Base-by-base conservation (phyloP, 2,888 invertebrate species). In the Matsumyia berberina region DNA sequence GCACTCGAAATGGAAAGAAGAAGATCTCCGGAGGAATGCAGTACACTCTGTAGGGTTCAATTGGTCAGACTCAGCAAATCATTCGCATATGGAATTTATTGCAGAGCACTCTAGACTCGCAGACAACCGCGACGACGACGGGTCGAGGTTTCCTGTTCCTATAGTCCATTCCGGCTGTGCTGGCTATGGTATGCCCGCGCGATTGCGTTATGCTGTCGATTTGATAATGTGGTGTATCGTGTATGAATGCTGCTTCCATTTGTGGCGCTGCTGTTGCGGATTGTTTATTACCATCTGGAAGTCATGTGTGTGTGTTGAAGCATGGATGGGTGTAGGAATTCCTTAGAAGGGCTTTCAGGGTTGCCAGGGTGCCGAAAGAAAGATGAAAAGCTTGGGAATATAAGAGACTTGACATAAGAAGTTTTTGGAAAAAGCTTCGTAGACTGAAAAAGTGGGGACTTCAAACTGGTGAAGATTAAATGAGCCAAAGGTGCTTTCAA, bases 141-240 rank as follows among this genome's bases (percentile, higher is more conserved):
- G 42, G 46, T 62, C n/a, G 62, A n/a, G 24, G 29, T 24, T 64
- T 49, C 49, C 29, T 42, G 39, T n/a, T n/a, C n/a, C n/a, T n/a
- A n/a, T n/a, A n/a, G 67, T 53, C 66, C 24, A 6, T 7, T 46
- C 17, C n/a, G 24, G 49, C 6, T 1, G 31, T 12, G 15, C 29
- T 29, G n/a, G 60, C 11, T 35, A 15, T 11, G 31, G 24, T 49
- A 35, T 46, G 77, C 66, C 53, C 49, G 60, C 33, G 37, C 12
- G 72, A 85, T 85, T 79, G 74, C 64, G 79, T 85, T 85, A 85
- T 74, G 79, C 76, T 85, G 79, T 79, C 83, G 78, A 79, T 74
- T 73, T 85, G 83, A 85, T 85, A 85, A 79, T 85, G 62, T 85
- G 83, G 83, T 74, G 69, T 79, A 85, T 85, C 79, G 83, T 74